Conservation (phyloP, 2,797 vertebrate genomes). For the Toxotes lorentzi region DNA sequence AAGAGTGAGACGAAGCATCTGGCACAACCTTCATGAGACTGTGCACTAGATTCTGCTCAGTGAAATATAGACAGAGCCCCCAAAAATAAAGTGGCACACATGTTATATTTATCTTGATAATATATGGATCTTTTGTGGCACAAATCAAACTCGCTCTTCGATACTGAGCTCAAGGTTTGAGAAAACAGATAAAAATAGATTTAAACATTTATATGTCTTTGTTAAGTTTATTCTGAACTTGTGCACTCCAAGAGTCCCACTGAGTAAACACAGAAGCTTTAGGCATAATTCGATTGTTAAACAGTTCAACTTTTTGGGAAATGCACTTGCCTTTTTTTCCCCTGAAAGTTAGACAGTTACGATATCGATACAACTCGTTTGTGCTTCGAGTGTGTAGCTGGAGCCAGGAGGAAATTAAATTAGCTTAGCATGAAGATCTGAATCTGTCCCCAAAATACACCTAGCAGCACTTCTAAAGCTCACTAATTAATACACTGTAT, state of each 20-base stretch:
- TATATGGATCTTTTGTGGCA: conserved; percentile 47
- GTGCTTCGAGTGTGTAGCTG: conserved; percentile 8
- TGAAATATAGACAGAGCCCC: conserved; percentile 64
- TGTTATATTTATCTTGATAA: conserved; percentile 74
- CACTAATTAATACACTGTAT: background rate
- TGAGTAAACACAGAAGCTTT: background rate
- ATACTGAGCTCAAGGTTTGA: conserved; percentile 11
- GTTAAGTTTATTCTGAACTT: conserved; percentile 29
- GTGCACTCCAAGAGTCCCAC: conserved; percentile 6
- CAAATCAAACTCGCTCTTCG: conserved; percentile 46
- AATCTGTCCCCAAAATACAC: background rate
- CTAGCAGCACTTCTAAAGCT: background rate
- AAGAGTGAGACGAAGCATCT: conserved; percentile 73
- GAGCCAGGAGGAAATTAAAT: conserved; percentile 7
- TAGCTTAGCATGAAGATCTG: background rate
- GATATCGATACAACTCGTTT: background rate
- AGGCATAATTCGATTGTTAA: background rate
- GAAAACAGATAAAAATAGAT: conserved; percentile 27
- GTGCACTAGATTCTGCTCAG: conserved; percentile 59
- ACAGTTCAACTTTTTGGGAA: background rate
- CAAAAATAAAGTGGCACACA: conserved; percentile 70
- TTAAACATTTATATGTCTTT: conserved; percentile 33
- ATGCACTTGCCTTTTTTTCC: conserved; percentile 15
- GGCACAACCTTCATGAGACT: conserved; percentile 71
- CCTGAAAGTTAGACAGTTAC: background rate